phyloP scores from a whole-genome alignment of 2,113 vertebrate genomes.

The Syngnathoides biaculeatus region DNA sequence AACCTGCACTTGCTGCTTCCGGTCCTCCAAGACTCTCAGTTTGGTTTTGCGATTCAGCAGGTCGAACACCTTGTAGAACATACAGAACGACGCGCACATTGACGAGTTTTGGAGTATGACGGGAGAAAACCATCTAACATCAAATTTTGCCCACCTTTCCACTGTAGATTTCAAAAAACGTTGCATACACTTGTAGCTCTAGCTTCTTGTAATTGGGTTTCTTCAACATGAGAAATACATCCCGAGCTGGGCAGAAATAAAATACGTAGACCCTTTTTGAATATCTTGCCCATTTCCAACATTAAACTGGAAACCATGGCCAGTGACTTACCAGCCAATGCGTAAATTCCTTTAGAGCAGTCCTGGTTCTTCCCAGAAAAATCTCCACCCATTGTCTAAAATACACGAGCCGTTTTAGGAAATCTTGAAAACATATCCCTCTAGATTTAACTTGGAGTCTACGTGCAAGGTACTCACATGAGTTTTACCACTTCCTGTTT shows the following conservation, averaged over 20 bases:
- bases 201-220: conserved; percentile 96
- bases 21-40: conserved; percentile 93
- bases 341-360: conserved; percentile 97
- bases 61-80: conserved; percentile 84
- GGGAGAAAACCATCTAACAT: too few relatives aligned
- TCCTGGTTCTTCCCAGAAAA: conserved; percentile 98
- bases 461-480: conserved; percentile 77
- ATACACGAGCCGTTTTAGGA: neutral
- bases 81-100: neutral
- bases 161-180: conserved; percentile 99
- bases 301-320: neutral
- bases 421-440: neutral
- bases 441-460: neutral
- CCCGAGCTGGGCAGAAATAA: conserved; percentile 78
- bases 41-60: conserved; percentile 95
- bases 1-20: conserved; percentile 97
- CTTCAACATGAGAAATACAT: conserved; percentile 98
- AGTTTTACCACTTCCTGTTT: conserved; percentile 98
- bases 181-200: conserved; percentile 95
- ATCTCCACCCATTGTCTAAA: conserved; percentile 97
- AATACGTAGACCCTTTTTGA: neutral
- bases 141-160: conserved; percentile 79
- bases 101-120: neutral
- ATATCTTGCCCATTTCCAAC: neutral
- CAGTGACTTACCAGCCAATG: conserved; percentile 83